These are phyloP conservation scores for Vulpes vulpes DNA, from an alignment of 2,113 vertebrate species.

Conservation along the genomic window DNA sequence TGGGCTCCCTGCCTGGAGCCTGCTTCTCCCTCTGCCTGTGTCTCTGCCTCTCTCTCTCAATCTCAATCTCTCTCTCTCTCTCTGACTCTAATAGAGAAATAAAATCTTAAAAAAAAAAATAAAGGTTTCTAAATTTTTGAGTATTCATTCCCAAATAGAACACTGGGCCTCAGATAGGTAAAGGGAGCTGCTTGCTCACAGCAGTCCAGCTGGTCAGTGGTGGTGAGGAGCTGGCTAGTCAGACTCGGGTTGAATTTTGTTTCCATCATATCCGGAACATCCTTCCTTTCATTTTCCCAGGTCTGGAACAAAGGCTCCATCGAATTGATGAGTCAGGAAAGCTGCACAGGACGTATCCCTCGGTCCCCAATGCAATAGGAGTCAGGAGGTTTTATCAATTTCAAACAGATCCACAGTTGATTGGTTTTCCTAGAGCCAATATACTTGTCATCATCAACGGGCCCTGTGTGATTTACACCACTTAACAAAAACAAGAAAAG, in stretches of 20 bases:
- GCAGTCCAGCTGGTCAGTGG: not conserved
- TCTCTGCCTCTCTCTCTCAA: no score
- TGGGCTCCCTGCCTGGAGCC: no score
- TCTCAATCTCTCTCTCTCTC: no score
- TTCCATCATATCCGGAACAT: not conserved
- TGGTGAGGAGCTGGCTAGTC: not conserved
- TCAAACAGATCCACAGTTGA: not conserved
- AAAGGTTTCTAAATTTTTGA: not conserved
- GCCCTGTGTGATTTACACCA: not conserved
- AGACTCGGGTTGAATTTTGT: not conserved
- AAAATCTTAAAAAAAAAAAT: no score
- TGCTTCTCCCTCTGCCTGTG: no score
- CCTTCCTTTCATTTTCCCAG: slow-evolving; percentile 14
- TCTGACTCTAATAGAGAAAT: no score
- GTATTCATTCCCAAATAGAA: not conserved
- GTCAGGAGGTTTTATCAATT: slow-evolving; percentile 33
- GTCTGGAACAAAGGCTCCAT: slow-evolving; percentile 8
- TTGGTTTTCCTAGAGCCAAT: not conserved
- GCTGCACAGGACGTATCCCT: not conserved
- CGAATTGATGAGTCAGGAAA: slow-evolving; percentile 25
- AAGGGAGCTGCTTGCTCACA: not conserved
- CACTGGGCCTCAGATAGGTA: not conserved
- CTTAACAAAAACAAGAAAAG: not conserved
- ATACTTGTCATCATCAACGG: not conserved
- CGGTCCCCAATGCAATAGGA: not conserved